Base-by-base conservation (phyloP, 2,888 invertebrate genomes). In the Leucophora obtusa region DNA sequence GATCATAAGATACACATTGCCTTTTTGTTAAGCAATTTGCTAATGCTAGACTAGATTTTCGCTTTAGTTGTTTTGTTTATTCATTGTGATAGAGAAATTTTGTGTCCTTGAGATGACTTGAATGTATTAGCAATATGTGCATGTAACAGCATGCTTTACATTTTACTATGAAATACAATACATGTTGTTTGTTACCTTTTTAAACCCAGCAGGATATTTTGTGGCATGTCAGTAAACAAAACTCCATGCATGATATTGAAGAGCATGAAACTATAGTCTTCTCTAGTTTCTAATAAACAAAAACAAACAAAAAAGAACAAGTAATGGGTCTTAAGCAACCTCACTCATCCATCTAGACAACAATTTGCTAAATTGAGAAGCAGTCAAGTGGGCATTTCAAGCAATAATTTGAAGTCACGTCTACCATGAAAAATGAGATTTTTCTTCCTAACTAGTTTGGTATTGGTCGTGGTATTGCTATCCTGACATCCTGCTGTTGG, bases 361-460 rank as follows among this genome's bases (percentile, higher is more conserved):
- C 60, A 60, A 38, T 66, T 54, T 77, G 78, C 80, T 78, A 83
- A 83, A 80, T 79, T 83, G 78, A 74, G 76, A 77, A 66, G 73
- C 78, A 82, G 74, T 82, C 82, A 82, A 82, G 66, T 66, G 78
- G 56, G 66, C 60, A 70, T 79, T 73, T 72, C 63, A 47, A 43
- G 82, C 75, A 65, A 82, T 83, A 82, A 83, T 83, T 83, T 82
- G 66, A 82, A 83, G 82, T 82, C 83, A 83, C 82, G 82, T 82
- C 82, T 68, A 47, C 47, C 68, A 66, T 79, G 72, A 78, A 82
- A 82, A 73, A 82, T 78, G 38, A 59, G 76, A 51, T 72, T 51
- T 71, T 70, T 69, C 54, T 56, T 35, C 53, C 14, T 18, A 75
- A 69, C 66, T 10, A 33, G 35, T 38, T 50, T 6, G 50, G 14